These are phyloP conservation scores for Tetranychus truncatus DNA, from an alignment of 2,888 invertebrate genomes.

Conservation along the genomic window DNA sequence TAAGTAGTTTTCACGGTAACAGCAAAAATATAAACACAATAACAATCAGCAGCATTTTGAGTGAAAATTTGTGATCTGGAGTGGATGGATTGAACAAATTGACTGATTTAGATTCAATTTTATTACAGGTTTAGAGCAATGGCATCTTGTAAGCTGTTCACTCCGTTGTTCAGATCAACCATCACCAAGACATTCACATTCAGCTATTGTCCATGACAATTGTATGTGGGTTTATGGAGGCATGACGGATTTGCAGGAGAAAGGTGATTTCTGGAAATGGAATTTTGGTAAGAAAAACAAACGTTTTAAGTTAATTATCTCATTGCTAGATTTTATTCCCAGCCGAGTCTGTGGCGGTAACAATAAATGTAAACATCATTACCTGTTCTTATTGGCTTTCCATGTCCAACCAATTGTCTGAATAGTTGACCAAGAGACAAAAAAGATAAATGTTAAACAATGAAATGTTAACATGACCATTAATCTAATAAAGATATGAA, in stretches of 20 bases:
- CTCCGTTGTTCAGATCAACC: constrained; percentile 32
- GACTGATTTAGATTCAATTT: neutral
- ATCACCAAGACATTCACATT: constrained; percentile 62
- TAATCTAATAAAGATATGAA: constrained; percentile 38
- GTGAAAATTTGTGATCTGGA: neutral
- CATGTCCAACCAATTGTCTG: neutral
- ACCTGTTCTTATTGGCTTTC: constrained; percentile 11
- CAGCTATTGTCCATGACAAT: constrained; percentile 54
- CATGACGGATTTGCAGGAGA: constrained; percentile 60
- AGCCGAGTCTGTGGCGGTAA: no score
- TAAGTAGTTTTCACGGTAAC: no score
- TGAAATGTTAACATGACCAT: constrained; percentile 38
- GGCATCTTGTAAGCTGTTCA: constrained; percentile 22
- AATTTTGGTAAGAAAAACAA: constrained; percentile 42
- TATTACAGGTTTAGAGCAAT: constrained; percentile 23
- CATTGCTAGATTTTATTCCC: no score
- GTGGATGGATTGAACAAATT: neutral
- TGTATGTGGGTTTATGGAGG: constrained; percentile 74
- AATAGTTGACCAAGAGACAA: neutral
- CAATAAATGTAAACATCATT: neutral
- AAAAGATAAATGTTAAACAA: constrained; percentile 31
- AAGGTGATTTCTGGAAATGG: constrained; percentile 59
- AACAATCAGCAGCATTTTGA: neutral
- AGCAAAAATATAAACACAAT: neutral
- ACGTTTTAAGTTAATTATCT: neutral